These are phyloP conservation scores for Eubucco bourcierii DNA, from an alignment of 2,113 vertebrate species.

Conservation along the genomic window DNA sequence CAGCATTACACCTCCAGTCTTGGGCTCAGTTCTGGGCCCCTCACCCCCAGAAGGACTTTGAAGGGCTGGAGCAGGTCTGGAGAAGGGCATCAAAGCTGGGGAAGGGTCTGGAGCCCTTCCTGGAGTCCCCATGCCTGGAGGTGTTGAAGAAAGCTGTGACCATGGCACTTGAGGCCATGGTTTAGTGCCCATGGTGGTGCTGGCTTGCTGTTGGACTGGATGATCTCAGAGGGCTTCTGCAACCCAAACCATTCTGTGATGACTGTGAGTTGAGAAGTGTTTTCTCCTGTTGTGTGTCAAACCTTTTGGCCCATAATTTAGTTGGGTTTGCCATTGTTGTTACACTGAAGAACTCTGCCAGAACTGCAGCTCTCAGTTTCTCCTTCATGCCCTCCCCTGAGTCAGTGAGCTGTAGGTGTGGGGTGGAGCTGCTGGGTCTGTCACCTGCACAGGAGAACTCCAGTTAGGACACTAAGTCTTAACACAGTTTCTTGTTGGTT, in stretches of 20 bases:
- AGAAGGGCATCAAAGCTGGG: no score
- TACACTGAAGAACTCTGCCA: not conserved
- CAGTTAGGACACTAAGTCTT: not conserved
- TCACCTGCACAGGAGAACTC: not conserved
- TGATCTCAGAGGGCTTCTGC: not conserved
- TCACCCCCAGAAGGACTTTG: no score
- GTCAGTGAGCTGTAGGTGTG: not conserved
- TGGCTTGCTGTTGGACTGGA: no score
- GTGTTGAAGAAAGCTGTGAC: no score
- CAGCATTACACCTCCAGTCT: not conserved
- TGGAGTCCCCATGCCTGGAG: no score
- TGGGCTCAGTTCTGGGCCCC: no score
- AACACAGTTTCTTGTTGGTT: not conserved
- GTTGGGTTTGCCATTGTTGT: not conserved
- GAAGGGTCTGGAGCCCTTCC: no score
- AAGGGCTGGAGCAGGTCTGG: no score
- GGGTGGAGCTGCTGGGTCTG: not conserved
- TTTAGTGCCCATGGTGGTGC: no score
- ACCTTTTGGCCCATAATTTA: not conserved
- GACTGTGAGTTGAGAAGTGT: not conserved
- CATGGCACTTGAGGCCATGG: no score
- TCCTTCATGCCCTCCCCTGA: not conserved
- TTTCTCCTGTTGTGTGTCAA: not conserved
- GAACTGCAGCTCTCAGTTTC: not conserved
- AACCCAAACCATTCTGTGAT: no score